These are phyloP conservation scores for Hirtodrosophila confusa DNA, from an alignment of 2,888 invertebrate species.

Conservation along the genomic window DNA sequence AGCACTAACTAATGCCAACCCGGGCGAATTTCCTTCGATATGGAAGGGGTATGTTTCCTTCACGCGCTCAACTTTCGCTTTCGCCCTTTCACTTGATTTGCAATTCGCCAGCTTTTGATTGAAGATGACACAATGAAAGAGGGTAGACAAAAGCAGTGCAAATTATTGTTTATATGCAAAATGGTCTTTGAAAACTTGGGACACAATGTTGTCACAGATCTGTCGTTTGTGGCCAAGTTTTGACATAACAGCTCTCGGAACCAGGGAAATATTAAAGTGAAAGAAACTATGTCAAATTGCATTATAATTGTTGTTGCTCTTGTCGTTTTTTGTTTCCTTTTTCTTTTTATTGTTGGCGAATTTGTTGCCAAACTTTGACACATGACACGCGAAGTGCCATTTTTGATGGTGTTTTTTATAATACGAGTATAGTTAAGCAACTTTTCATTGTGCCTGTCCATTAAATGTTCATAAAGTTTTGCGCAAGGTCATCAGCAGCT, in stretches of 20 bases:
- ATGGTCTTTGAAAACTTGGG: constrained; percentile 23
- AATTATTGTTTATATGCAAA: constrained; percentile 37
- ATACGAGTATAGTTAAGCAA: constrained; percentile 21
- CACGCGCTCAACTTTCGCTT: constrained; percentile 39
- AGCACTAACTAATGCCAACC: neutral
- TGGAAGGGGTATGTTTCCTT: constrained; percentile 2
- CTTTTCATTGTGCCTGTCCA: neutral
- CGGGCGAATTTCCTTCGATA: constrained; percentile 1
- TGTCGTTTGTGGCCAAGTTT: constrained; percentile 38
- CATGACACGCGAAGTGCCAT: constrained; percentile 45
- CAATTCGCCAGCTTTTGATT: constrained; percentile 18
- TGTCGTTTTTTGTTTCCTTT: constrained; percentile 3
- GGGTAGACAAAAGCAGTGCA: constrained; percentile 16
- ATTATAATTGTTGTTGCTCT: constrained; percentile 53
- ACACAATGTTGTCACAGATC: constrained; percentile 45
- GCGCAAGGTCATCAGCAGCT: constrained; percentile 40
- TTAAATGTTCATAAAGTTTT: constrained; percentile 13
- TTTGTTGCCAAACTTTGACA: constrained; percentile 53
- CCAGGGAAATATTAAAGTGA: constrained; percentile 45
- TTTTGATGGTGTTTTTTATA: constrained; percentile 30
- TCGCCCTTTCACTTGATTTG: constrained; percentile 51
- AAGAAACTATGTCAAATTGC: constrained; percentile 69
- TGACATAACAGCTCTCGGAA: constrained; percentile 50
- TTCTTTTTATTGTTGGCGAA: constrained; percentile 6
- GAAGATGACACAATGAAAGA: neutral